Percentiles rank a stretch among this genome's conserved stretches.
Evolutionary conservation across 1,140 invertebrate species (phyloP).

Genomic region (Drosophila setifemur): DNA sequence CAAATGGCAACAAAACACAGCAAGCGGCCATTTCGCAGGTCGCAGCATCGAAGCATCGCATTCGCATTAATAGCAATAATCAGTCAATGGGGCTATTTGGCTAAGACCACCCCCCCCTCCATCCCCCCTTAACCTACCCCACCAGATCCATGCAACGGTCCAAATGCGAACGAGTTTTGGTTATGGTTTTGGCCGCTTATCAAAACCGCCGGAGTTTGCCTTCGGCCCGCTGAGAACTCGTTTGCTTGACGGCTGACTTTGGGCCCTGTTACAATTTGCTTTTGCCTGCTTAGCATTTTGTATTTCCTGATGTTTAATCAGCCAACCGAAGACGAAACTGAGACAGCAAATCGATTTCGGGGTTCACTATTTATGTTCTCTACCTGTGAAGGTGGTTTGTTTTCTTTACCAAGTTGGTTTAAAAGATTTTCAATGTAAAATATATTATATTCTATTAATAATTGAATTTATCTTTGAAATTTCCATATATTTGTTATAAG

Average conservation of each 20-base stretch:
- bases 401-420: too few species aligned
- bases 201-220: constrained; percentile 29
- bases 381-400: background rate
- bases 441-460: too few species aligned
- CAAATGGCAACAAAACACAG: constrained; percentile 59
- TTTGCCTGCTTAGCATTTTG: constrained; percentile 72
- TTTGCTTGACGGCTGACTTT: constrained; percentile 40
- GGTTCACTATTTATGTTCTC: constrained; percentile 31
- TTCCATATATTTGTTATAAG: too few species aligned
- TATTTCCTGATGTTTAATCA: constrained; percentile 79
- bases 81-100: constrained; percentile 42
- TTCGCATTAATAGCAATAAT: constrained; percentile 62
- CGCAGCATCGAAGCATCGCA: too few species aligned
- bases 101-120: constrained; percentile 5
- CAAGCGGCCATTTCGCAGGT: constrained; percentile 24
- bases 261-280: constrained; percentile 77
- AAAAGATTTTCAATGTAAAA: too few species aligned
- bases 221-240: constrained; percentile 53
- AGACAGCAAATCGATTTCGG: constrained; percentile 34
- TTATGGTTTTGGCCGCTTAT: constrained; percentile 60
- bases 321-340: constrained; percentile 31
- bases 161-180: constrained; percentile 57
- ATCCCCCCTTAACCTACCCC: too few species aligned
- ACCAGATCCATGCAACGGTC: constrained; percentile 62
- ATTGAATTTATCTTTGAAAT: too few species aligned